A percentile compares a stretch with the other conserved stretches of the same genome.
Evolutionary conservation across 2,113 vertebrate species (phyloP).

Genomic region (Chaenocephalus aceratus): DNA sequence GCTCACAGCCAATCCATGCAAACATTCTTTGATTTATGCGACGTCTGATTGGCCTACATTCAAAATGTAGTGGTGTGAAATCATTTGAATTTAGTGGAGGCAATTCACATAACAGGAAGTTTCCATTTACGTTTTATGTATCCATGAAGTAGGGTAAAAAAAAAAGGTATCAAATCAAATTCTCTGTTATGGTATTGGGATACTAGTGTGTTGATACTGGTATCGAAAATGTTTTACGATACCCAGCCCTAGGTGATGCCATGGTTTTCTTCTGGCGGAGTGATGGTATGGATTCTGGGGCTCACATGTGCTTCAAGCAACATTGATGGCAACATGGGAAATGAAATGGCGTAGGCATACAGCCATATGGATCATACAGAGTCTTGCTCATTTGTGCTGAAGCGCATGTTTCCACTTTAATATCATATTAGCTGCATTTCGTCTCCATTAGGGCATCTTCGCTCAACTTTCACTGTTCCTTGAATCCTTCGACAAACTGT

Average conservation of each 20-base stretch:
- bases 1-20: too few species aligned
- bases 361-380: conserved; percentile 30
- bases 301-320: conserved; percentile 51
- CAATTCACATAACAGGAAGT: too few species aligned
- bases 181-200: too few species aligned
- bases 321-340: conserved; percentile 24
- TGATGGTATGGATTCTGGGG: conserved; percentile 31
- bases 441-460: neutral
- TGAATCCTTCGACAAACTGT: conserved; percentile 15
- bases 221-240: too few species aligned
- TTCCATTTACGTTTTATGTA: too few species aligned
- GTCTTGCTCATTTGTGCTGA: conserved; percentile 61
- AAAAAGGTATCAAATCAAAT: too few species aligned
- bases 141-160: too few species aligned
- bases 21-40: too few species aligned
- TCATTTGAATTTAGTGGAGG: too few species aligned
- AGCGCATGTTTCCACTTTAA: conserved; percentile 7
- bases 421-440: neutral
- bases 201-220: too few species aligned
- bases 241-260: neutral
- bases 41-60: too few species aligned
- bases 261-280: conserved; percentile 12
- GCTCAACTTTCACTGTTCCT: neutral
- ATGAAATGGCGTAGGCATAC: conserved; percentile 26
- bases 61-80: too few species aligned